Evolutionary conservation across 1,140 invertebrate genomes (phyloP).

Genomic region (Apis cerana): DNA sequence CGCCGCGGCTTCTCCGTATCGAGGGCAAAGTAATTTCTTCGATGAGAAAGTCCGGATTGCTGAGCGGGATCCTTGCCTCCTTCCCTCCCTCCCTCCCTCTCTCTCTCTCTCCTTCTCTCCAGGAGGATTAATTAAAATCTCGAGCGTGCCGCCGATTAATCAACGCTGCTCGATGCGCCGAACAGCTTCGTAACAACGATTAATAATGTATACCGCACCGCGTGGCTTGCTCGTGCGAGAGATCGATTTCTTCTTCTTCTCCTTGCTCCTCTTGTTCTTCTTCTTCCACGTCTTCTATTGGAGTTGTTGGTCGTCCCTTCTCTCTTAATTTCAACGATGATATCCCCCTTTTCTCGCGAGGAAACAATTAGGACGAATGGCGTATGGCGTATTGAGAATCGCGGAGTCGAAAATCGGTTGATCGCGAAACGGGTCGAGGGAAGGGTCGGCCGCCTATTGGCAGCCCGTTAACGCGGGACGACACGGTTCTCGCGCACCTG

Average conservation of each 20-base stretch:
- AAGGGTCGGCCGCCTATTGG: conserved; percentile 5
- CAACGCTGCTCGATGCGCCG: conserved; percentile 60
- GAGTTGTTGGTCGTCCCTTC: no score
- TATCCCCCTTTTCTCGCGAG: no score
- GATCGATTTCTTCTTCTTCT: conserved; percentile 13
- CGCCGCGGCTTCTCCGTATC: conserved; percentile 38
- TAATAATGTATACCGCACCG: conserved; percentile 60
- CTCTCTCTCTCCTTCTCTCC: conserved; percentile 24
- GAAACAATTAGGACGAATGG: no score
- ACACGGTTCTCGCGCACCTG: conserved; percentile 63
- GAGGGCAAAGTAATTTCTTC: conserved; percentile 65
- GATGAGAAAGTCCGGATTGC: conserved; percentile 50
- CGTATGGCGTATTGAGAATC: background rate
- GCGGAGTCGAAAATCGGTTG: conserved; percentile 60
- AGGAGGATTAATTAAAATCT: conserved; percentile 66
- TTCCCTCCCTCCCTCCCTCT: background rate
- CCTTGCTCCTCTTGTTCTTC: conserved; percentile 10
- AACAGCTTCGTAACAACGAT: conserved; percentile 57
- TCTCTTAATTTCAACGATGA: background rate
- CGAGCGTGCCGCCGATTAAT: conserved; percentile 64
- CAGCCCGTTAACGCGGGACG: conserved; percentile 50
- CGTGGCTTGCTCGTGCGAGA: conserved; percentile 39
- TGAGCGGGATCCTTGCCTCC: background rate
- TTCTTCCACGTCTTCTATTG: background rate
- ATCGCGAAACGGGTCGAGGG: background rate